Evolutionary conservation across 1,140 invertebrate genomes (phyloP).

Genomic region (Drosophila dunni): DNA sequence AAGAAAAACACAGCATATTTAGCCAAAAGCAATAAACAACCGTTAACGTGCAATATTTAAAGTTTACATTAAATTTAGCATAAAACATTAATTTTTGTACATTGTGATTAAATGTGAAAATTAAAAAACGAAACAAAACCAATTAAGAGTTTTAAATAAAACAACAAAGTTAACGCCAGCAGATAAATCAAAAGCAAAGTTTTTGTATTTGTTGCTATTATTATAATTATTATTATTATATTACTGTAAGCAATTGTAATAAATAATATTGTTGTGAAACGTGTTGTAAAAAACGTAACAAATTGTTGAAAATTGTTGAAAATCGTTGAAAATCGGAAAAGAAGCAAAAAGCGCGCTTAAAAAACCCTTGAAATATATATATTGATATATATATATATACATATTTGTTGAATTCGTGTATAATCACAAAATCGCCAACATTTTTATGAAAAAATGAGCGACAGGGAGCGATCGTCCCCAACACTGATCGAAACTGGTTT

Average conservation of each 20-base stretch:
- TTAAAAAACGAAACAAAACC: constrained; percentile 8
- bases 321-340: not conserved
- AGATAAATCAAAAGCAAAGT: constrained; percentile 45
- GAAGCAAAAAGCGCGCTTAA: constrained; percentile 1
- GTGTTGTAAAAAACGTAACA: constrained; percentile 16
- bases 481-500: constrained; percentile 91
- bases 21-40: constrained; percentile 62
- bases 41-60: constrained; percentile 81
- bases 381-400: no score
- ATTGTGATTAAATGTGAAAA: constrained; percentile 49
- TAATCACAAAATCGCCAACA: constrained; percentile 77
- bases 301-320: not conserved
- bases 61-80: constrained; percentile 70
- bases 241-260: constrained; percentile 34
- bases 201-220: constrained; percentile 34
- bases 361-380: not conserved
- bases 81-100: constrained; percentile 55
- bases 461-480: constrained; percentile 91
- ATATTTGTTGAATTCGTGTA: constrained; percentile 61
- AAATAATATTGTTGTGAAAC: constrained; percentile 33
- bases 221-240: not conserved
- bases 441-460: constrained; percentile 88
- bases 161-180: constrained; percentile 42
- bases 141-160: constrained; percentile 11
- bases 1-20: constrained; percentile 35